Evolutionary conservation across 2,113 vertebrate genomes (phyloP).

Genomic region (Peucedramus taeniatus): DNA sequence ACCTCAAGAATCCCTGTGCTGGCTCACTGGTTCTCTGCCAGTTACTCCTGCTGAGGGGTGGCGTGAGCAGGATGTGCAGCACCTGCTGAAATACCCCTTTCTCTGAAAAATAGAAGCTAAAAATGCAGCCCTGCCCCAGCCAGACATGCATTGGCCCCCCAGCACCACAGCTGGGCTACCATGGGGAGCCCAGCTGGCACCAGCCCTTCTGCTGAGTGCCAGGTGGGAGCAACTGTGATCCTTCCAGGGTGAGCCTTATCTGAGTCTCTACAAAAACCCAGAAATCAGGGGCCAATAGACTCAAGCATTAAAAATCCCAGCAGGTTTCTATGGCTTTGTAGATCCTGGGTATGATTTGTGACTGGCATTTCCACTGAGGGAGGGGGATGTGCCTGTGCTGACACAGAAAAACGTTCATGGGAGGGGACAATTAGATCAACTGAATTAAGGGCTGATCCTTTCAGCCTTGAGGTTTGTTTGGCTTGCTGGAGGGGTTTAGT

Average conservation of each 20-base stretch:
- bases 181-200: accelerated
- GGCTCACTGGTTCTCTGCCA: not conserved
- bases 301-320: not conserved
- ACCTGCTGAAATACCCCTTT: not conserved
- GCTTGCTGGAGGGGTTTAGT: not conserved
- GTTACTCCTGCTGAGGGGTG: not conserved
- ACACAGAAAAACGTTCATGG: not conserved
- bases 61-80: not conserved
- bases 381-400: not conserved
- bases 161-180: not conserved
- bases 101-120: not conserved
- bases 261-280: not conserved
- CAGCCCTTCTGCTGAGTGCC: not conserved
- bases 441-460: slow-evolving; percentile 19
- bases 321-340: not conserved
- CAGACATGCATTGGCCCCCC: not conserved
- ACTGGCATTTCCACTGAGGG: not conserved
- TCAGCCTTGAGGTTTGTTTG: slow-evolving; percentile 52
- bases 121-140: not conserved
- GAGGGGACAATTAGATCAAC: slow-evolving; percentile 15
- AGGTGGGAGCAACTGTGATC: not conserved
- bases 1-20: accelerated
- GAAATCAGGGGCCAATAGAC: not conserved
- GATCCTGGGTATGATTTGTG: not conserved
- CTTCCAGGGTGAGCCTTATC: not conserved